Conservation (phyloP, 2,888 invertebrate species). For the Noctua fimbriata region DNA sequence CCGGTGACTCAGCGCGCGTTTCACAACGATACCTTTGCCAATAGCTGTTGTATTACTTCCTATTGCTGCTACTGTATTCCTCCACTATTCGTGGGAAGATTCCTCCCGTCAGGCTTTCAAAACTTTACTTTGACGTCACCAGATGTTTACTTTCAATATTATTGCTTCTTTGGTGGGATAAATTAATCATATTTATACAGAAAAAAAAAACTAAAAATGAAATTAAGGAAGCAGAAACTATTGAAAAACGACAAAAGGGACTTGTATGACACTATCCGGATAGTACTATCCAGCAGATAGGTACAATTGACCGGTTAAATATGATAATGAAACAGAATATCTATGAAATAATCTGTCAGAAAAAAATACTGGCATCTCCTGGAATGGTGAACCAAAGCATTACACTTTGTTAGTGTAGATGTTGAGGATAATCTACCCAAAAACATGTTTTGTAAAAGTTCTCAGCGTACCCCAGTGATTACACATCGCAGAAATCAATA, state of each 20-base stretch:
- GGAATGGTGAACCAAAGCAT: not conserved
- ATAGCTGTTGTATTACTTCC: constrained; percentile 89
- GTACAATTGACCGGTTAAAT: not conserved
- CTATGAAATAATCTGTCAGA: not conserved
- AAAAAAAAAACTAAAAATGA: not conserved
- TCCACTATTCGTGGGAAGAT: constrained; percentile 65
- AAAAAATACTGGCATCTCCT: not conserved
- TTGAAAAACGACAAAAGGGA: not conserved
- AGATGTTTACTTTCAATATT: constrained; percentile 30
- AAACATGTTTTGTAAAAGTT: constrained; percentile 25
- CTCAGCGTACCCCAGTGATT: not conserved
- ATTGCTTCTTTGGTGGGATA: constrained; percentile 42
- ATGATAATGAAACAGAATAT: not conserved
- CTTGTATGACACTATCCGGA: not conserved
- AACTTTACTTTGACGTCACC: constrained; percentile 26
- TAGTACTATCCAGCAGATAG: not conserved
- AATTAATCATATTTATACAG: constrained; percentile 8
- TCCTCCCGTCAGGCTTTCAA: constrained; percentile 47
- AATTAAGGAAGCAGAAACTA: not conserved
- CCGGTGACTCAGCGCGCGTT: constrained; percentile 85
- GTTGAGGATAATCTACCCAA: not conserved
- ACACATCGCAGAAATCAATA: constrained; percentile 29
- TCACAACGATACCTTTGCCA: constrained; percentile 88
- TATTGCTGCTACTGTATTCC: constrained; percentile 77
- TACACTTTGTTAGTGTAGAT: constrained; percentile 15